Conservation (phyloP, 2,888 invertebrate species). For the Trachelus tabidus region DNA sequence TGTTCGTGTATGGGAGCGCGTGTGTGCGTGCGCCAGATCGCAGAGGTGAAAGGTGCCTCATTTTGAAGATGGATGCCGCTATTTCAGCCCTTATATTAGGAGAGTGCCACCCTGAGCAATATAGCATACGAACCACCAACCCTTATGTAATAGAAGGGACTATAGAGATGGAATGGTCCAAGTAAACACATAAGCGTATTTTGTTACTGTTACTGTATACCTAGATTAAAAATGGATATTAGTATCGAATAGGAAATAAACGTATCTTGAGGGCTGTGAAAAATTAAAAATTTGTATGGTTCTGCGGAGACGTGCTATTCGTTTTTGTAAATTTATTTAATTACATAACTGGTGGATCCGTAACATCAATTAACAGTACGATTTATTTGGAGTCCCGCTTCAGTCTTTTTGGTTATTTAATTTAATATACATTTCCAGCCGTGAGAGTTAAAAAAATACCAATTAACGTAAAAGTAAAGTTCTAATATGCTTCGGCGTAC, state of each 20-base stretch:
- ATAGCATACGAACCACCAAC: slow-evolving; percentile 9
- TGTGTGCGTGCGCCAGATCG: slow-evolving; percentile 1
- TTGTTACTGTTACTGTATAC: not conserved
- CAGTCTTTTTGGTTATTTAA: not conserved
- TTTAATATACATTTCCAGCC: not conserved
- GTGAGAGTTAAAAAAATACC: not conserved
- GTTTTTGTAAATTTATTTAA: not conserved
- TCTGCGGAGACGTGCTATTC: not conserved
- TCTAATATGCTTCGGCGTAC: not conserved
- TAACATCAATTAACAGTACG: not conserved
- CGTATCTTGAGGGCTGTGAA: not conserved
- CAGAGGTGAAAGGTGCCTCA: slow-evolving; percentile 18
- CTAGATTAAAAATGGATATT: not conserved
- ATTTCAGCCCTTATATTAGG: slow-evolving; percentile 18
- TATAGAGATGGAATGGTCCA: not conserved
- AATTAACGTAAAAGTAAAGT: not conserved
- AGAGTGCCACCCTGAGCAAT: slow-evolving; percentile 18
- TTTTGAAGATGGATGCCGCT: slow-evolving; percentile 22
- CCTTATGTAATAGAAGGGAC: not conserved
- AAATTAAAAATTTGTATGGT: not conserved
- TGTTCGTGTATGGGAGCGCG: not conserved
- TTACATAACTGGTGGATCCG: not conserved
- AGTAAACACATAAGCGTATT: not conserved
- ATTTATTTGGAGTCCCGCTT: not conserved
- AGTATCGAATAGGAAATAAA: not conserved